A percentile compares a stretch with the other conserved stretches of the same genome.
These are phyloP conservation scores for Odontocolon sp. DNA, from an alignment of 2,888 invertebrate genomes.

Conservation along the genomic window DNA sequence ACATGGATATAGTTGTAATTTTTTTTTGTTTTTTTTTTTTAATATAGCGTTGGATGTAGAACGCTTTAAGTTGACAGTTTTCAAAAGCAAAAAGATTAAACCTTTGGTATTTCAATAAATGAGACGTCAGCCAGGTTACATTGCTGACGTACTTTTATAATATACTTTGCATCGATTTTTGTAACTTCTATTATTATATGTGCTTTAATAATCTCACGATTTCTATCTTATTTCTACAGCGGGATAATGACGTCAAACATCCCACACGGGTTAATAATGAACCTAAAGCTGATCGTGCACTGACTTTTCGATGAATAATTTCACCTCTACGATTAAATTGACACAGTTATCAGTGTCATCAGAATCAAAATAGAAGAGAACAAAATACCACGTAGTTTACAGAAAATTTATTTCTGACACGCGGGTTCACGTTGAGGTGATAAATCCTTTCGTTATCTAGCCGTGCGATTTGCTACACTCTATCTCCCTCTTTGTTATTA, in stretches of 20 bases:
- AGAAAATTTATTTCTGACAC: constrained; percentile 57
- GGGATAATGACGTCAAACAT: constrained; percentile 31
- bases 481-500: constrained; percentile 26
- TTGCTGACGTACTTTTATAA: neutral
- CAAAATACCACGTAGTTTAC: constrained; percentile 5
- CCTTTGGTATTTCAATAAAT: constrained; percentile 45
- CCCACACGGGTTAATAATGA: neutral
- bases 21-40: neutral
- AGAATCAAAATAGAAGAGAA: neutral
- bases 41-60: neutral
- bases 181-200: constrained; percentile 26
- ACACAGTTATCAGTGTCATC: too few relatives aligned
- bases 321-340: neutral
- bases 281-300: neutral
- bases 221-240: neutral
- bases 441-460: constrained; percentile 44
- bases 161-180: constrained; percentile 40
- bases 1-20: too few relatives aligned
- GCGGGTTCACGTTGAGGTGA: constrained; percentile 51
- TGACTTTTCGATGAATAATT: constrained; percentile 11
- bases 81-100: too few relatives aligned
- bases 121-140: constrained; percentile 1
- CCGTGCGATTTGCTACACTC: constrained; percentile 11
- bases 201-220: constrained; percentile 20
- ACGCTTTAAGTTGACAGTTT: too few relatives aligned